These are phyloP conservation scores for Clarias platycephalus DNA, from an alignment of 2,797 vertebrate species.

Conservation along the genomic window DNA sequence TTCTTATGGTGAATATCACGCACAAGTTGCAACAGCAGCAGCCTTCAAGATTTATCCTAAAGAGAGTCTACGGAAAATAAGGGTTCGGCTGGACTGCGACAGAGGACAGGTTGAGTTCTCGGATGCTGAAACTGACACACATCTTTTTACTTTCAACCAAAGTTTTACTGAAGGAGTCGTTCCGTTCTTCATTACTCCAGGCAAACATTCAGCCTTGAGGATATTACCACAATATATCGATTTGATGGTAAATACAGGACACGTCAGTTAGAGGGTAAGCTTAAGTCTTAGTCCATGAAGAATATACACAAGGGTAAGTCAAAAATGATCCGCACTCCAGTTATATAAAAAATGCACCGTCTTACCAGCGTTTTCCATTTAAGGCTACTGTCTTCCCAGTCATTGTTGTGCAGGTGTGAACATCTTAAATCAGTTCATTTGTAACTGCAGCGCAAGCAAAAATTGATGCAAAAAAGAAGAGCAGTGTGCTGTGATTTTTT, in stretches of 20 bases:
- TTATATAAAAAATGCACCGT: too few species aligned
- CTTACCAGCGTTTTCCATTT: too few species aligned
- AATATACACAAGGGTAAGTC: neutral
- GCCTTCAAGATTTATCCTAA: neutral
- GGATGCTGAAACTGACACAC: neutral
- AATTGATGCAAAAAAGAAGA: neutral
- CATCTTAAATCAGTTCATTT: too few species aligned
- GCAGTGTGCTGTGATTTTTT: too few species aligned
- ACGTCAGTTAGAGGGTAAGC: neutral
- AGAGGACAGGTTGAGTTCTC: slow-evolving; percentile 33
- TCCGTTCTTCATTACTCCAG: slow-evolving; percentile 29
- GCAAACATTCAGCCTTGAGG: neutral
- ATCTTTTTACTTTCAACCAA: slow-evolving; percentile 17
- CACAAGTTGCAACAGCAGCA: neutral
- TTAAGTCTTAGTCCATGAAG: neutral
- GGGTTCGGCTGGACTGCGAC: slow-evolving; percentile 27
- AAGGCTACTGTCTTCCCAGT: too few species aligned
- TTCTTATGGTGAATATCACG: slow-evolving; percentile 1
- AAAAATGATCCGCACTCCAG: too few species aligned
- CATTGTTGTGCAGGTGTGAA: too few species aligned
- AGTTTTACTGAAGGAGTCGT: slow-evolving; percentile 29
- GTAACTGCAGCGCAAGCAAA: neutral
- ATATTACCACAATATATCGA: neutral
- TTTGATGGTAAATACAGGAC: neutral
- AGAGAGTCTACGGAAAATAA: slow-evolving; percentile 17